Evolutionary conservation across 1,140 invertebrate species (phyloP), one percentile per base, ranked within the genome.

Genomic region (Drosophila quadrilineata): DNA sequence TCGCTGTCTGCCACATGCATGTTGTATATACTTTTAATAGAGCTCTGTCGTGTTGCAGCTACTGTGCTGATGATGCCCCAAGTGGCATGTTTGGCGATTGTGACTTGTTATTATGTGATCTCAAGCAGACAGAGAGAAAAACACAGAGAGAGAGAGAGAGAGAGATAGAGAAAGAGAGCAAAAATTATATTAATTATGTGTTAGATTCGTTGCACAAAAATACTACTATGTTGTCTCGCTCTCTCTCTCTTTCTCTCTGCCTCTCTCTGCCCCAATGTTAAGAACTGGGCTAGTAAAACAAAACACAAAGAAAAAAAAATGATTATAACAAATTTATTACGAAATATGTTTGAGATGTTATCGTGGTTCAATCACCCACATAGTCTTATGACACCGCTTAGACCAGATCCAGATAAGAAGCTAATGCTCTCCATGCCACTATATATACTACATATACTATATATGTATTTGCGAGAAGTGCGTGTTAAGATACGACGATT

Each of bases 121-220:
- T 48, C 62, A 71, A 70, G 70, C 49, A 65, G 50, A 38, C 28
- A 24, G 19, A 6, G 6, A 9, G 46, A 33, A 45, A 40, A 19
- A 48, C 26, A 63, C 75, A 79, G n/a, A n/a, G n/a, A n/a, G n/a
- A n/a, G n/a, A n/a, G n/a, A n/a, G n/a, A n/a, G n/a, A n/a, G n/a
- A n/a, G n/a, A n/a, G n/a, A n/a, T n/a, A n/a, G n/a, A n/a, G n/a
- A n/a, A n/a, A n/a, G n/a, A n/a, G n/a, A n/a, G n/a, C n/a, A n/a
- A n/a, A n/a, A n/a, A 85, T 85, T 85, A 85, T 68, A 67, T 79
- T 74, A 85, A 85, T 67, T 75, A 85, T 60, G 77, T 85, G 79
- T 85, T 75, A 63, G 63, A 75, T 75, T 85, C n/a, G 62, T 67
- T 85, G 79, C 60, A 71, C 71, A 77, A 82, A 74, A n/a, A n/a